phyloP scores from a whole-genome alignment of 2,888 invertebrate species.

The Coelogynopora nodosa region DNA sequence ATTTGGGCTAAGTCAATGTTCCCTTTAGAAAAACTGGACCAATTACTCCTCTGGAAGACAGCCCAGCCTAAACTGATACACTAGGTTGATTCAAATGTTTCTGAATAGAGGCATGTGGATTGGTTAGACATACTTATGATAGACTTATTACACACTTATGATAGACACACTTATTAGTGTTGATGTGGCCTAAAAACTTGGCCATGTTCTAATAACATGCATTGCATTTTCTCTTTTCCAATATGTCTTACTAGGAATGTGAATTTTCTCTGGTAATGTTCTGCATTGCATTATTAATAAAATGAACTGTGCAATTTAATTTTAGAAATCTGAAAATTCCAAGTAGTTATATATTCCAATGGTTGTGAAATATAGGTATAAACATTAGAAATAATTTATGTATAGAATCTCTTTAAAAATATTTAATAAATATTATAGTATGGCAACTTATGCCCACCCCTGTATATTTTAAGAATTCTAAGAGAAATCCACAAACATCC shows the following conservation, averaged over 20 bases:
- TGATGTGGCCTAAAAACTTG: conserved; percentile 2
- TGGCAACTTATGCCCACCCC: too few relatives aligned
- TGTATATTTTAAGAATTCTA: too few relatives aligned
- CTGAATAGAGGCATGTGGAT: conserved; percentile 20
- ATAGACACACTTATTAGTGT: conserved; percentile 18
- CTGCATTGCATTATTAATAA: neutral
- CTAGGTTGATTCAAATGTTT: conserved; percentile 21
- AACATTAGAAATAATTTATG: too few relatives aligned
- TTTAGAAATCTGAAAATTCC: too few relatives aligned
- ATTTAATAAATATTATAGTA: too few relatives aligned
- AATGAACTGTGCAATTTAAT: too few relatives aligned
- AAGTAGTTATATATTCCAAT: too few relatives aligned
- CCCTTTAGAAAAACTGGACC: conserved; percentile 4
- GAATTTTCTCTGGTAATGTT: neutral
- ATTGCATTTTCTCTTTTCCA: neutral
- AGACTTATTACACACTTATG: too few relatives aligned
- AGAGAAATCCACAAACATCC: too few relatives aligned
- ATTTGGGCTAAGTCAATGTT: conserved; percentile 1
- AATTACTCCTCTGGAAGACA: conserved; percentile 25
- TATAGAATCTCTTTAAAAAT: too few relatives aligned
- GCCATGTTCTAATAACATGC: conserved; percentile 28
- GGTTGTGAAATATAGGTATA: too few relatives aligned
- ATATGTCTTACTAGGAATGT: neutral
- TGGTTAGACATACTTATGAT: too few relatives aligned
- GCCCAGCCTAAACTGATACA: neutral